Evolutionary conservation across 2,888 invertebrate genomes (phyloP), one percentile per base, ranked within the genome.

Genomic region (Latrodectus elegans): DNA sequence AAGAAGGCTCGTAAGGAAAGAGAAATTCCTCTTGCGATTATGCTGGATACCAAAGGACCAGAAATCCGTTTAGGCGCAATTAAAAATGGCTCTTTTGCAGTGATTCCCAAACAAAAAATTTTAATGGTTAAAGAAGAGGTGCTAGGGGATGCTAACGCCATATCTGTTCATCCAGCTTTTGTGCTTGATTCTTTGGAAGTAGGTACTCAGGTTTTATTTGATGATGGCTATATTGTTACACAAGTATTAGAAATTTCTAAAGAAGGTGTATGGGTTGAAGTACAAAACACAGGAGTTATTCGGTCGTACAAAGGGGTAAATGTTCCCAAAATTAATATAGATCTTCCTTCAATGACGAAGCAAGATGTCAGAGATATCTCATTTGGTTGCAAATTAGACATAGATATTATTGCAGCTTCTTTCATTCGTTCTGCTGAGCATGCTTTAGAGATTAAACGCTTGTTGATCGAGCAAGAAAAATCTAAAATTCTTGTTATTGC

Each of bases 1-100:
- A 26, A n/a, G 17, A 12, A 49, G 51, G 51, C 38, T 15, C 12
- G 10, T 4, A 26, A 51, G n/a, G 49, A 38, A 72, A 14, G 11
- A 12, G 51, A 12, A 8, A 26, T 4, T 14, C 72, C 72, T 26
- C 12, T 72, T 15, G 17, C 65, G 10, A 22, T 82, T 52, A 22
- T 65, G 49, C 76, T 82, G 15, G 82, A 71, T 64, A 81, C 81
- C 26, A 55, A 81, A 75, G 81, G 81, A 14, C 72, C 72, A n/a
- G 81, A 74, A 38, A 78, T 74, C 38, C 38, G 72, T 12, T 17
- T 53, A 12, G 81, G 74, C 11, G 10, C 11, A 38, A 11, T 55
- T 10, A 12, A n/a, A 26, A 12, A 49, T 6, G 51, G 49, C 14
- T 14, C 11, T 12, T 38, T 26, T 26, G 38, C 12, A 72, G 38